Evolutionary conservation across 2,113 vertebrate genomes (phyloP).

Genomic region (Sinocyclocheilus anshuiensis): DNA sequence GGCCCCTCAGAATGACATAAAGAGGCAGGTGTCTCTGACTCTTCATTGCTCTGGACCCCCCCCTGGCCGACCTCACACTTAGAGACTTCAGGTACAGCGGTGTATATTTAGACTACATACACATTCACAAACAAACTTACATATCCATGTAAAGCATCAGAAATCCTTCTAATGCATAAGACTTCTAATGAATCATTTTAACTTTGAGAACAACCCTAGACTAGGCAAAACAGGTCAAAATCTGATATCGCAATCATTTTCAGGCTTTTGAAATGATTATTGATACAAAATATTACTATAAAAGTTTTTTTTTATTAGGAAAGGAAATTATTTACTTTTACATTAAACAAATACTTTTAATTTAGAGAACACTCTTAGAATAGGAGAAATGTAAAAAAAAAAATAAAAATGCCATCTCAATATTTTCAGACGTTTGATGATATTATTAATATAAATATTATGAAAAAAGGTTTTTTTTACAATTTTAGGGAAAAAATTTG

Average conservation of each 20-base stretch:
- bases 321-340: too few species aligned
- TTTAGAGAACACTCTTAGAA: too few species aligned
- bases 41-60: constrained; percentile 31
- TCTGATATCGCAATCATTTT: not conserved
- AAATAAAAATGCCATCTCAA: too few species aligned
- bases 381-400: too few species aligned
- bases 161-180: not conserved
- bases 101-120: constrained; percentile 52
- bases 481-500: too few species aligned
- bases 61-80: constrained; percentile 17
- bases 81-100: constrained; percentile 49
- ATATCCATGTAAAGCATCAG: not conserved
- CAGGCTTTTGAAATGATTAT: not conserved
- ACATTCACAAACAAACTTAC: constrained; percentile 43
- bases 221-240: not conserved
- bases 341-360: too few species aligned
- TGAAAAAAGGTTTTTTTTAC: too few species aligned
- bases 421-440: not conserved
- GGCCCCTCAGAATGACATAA: constrained; percentile 50
- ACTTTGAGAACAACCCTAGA: not conserved
- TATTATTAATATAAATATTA: not conserved
- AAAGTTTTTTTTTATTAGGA: too few species aligned
- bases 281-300: not conserved
- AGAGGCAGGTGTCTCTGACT: constrained; percentile 54
- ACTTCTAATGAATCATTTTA: not conserved